A percentile compares a stretch with the other conserved stretches of the same genome.
phyloP scores from a whole-genome alignment of 2,888 invertebrate genomes.

The Drosophila formosana region DNA sequence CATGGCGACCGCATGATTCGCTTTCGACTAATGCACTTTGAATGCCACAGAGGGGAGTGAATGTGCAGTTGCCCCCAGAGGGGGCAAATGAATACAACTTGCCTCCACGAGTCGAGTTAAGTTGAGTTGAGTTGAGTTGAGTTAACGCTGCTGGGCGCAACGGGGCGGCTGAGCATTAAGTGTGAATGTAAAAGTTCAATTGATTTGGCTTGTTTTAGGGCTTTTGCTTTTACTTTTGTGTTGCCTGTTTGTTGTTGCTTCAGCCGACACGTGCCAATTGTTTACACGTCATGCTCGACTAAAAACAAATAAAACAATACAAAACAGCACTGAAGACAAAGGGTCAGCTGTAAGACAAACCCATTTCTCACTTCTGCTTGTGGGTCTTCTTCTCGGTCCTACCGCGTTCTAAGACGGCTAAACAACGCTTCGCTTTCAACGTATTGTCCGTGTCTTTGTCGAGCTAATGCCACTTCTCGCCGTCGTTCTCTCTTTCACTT shows the following conservation, averaged over 20 bases:
- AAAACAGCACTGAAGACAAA: conserved; percentile 29
- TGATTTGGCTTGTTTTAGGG: conserved; percentile 38
- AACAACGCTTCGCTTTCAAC: conserved; percentile 59
- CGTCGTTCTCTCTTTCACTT: background rate
- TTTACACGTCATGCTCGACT: conserved; percentile 39
- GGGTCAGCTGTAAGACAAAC: conserved; percentile 45
- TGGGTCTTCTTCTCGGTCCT: conserved; percentile 61
- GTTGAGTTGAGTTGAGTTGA: background rate
- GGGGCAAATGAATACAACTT: conserved; percentile 8
- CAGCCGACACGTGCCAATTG: conserved; percentile 59
- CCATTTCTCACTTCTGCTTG: conserved; percentile 58
- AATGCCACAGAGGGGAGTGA: conserved; percentile 9
- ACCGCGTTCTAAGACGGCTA: conserved; percentile 34
- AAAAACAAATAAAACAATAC: conserved; percentile 14
- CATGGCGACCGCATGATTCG: conserved; percentile 44
- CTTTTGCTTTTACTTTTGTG: conserved; percentile 5
- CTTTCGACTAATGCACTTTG: conserved; percentile 24
- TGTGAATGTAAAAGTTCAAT: conserved; percentile 44
- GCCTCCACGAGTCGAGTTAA: background rate
- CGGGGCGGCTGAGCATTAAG: conserved; percentile 24
- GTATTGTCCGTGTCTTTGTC: conserved; percentile 27
- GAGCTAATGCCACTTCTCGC: conserved; percentile 6
- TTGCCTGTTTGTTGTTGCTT: conserved; percentile 4
- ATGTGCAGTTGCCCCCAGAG: conserved; percentile 17
- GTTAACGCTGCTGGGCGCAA: background rate